phyloP scores from a whole-genome alignment of 1,140 invertebrate genomes.

The Caenorhabditis brenneri region DNA sequence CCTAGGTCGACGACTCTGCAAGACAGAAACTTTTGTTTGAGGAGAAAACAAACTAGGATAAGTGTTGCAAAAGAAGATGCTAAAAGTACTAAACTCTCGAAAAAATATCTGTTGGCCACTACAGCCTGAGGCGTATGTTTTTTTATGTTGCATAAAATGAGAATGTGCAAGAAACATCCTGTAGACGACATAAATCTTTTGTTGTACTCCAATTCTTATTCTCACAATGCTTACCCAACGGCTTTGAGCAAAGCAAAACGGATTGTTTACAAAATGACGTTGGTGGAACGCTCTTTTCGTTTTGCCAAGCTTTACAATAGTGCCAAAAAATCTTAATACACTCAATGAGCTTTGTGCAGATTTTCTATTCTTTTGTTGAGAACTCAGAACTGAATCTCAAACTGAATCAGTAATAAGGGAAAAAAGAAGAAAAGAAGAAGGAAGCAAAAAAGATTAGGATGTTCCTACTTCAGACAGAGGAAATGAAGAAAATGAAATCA shows the following conservation, averaged over 20 bases:
- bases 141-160: not conserved
- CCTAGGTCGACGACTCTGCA: constrained; percentile 50
- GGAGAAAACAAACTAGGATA: not conserved
- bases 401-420: not conserved
- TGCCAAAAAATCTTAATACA: too few species aligned
- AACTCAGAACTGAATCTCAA: too few species aligned
- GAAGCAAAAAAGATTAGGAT: not conserved
- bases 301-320: too few species aligned
- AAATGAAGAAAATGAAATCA: not conserved
- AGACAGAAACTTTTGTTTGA: constrained; percentile 31
- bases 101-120: not conserved
- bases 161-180: constrained; percentile 12
- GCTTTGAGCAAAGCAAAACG: constrained; percentile 30
- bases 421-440: not conserved
- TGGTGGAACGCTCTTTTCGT: constrained; percentile 8
- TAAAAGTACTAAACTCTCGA: not conserved
- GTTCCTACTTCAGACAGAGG: not conserved
- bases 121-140: not conserved
- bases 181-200: not conserved
- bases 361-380: too few species aligned
- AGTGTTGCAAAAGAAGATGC: not conserved
- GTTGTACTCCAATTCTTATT: constrained; percentile 16
- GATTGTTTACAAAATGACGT: constrained; percentile 34
- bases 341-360: too few species aligned
- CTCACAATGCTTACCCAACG: constrained; percentile 15